These are phyloP conservation scores for Sphaerodactylus townsendi DNA, from an alignment of 2,113 vertebrate species.

Conservation along the genomic window DNA sequence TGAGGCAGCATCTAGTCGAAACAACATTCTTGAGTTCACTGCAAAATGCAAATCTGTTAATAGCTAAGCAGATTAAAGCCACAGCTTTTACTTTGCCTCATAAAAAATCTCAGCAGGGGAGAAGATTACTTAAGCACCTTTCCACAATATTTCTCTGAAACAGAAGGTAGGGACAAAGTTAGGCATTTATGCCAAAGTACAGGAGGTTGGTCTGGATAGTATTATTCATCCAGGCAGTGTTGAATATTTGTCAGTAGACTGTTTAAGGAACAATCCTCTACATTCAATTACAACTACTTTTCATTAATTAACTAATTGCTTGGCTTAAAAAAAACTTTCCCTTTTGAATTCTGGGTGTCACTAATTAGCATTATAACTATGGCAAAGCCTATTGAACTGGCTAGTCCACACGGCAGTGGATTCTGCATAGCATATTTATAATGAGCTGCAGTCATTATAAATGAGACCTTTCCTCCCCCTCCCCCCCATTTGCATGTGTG, in stretches of 20 bases:
- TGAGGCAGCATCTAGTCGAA: not conserved
- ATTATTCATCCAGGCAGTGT: slow-evolving; percentile 29
- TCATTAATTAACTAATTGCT: slow-evolving; percentile 25
- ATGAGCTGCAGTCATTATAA: no score
- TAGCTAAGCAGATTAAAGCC: slow-evolving; percentile 42
- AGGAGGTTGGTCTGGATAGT: slow-evolving; percentile 39
- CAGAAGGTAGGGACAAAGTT: slow-evolving; percentile 48
- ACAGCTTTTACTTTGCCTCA: slow-evolving; percentile 34
- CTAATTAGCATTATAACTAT: not conserved
- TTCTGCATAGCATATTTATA: no score
- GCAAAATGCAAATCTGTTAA: slow-evolving; percentile 32
- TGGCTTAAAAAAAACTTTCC: not conserved
- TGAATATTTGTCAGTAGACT: slow-evolving; percentile 56
- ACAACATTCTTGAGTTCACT: not conserved
- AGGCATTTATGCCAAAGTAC: slow-evolving; percentile 40
- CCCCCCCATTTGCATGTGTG: no score
- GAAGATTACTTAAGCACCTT: slow-evolving; percentile 51
- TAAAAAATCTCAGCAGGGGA: slow-evolving; percentile 59
- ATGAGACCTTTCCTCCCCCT: no score
- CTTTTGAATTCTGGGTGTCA: not conserved
- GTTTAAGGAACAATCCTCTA: slow-evolving; percentile 41
- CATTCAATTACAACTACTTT: slow-evolving; percentile 51
- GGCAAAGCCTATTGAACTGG: not conserved
- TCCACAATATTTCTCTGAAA: slow-evolving; percentile 49
- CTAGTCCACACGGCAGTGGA: not conserved